phyloP scores from a whole-genome alignment of 2,888 invertebrate genomes.

The Microplitis manilae region DNA sequence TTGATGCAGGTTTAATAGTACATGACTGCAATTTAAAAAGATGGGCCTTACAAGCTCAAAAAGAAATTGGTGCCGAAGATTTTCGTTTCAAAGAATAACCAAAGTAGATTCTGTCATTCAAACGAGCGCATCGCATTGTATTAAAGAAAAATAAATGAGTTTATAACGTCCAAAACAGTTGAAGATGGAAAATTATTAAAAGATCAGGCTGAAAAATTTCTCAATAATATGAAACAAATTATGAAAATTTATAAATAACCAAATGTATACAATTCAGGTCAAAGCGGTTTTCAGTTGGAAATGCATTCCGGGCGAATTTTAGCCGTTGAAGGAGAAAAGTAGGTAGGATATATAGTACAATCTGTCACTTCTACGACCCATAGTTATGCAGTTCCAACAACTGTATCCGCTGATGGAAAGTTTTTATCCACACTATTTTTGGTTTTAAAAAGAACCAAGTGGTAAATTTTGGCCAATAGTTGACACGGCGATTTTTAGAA shows the following conservation, averaged over 20 bases:
- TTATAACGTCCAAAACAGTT: not conserved
- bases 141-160: not conserved
- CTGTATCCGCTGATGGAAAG: conserved; percentile 38
- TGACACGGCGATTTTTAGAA: not conserved
- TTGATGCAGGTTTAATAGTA: conserved; percentile 24
- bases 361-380: conserved; percentile 43
- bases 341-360: conserved; percentile 43
- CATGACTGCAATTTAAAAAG: conserved; percentile 27
- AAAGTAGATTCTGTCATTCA: not conserved
- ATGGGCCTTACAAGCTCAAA: conserved; percentile 16
- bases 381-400: conserved; percentile 40
- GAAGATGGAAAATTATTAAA: conserved; percentile 4
- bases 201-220: conserved; percentile 22
- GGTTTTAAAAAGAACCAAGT: conserved; percentile 34
- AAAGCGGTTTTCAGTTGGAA: conserved; percentile 40
- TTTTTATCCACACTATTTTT: conserved; percentile 37
- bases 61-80: conserved; percentile 28
- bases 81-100: not conserved
- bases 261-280: conserved; percentile 34
- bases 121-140: not conserved
- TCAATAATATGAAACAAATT: not conserved
- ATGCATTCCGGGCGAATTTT: conserved; percentile 43
- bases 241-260: not conserved
- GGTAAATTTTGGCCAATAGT: conserved; percentile 7
- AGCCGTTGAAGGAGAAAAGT: conserved; percentile 38